Evolutionary conservation across 2,113 vertebrate species (phyloP).

Genomic region (Zosterops borbonicus): DNA sequence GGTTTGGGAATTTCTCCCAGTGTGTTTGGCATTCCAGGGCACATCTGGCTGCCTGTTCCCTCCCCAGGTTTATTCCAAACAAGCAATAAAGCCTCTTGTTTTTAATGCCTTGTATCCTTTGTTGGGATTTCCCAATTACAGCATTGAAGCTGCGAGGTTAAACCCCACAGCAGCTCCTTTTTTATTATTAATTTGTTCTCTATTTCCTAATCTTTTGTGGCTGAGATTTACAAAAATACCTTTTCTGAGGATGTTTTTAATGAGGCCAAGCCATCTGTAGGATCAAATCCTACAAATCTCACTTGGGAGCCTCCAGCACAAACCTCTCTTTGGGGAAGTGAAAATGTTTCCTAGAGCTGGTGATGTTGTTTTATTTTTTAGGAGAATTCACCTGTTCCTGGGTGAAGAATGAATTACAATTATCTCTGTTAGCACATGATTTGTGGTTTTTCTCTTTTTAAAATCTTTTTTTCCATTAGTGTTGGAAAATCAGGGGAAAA

Average conservation of each 20-base stretch:
- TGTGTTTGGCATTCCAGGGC: background rate
- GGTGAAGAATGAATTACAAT: constrained; percentile 52
- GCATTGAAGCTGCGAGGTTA: constrained; percentile 40
- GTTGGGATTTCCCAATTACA: constrained; percentile 60
- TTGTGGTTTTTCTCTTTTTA: background rate
- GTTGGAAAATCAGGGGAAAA: background rate
- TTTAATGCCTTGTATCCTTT: constrained; percentile 31
- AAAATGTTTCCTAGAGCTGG: background rate
- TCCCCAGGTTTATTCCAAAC: background rate
- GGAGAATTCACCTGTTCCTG: constrained; percentile 38
- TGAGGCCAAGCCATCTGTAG: background rate
- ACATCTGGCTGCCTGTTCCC: constrained; percentile 43
- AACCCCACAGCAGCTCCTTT: background rate
- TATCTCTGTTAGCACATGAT: constrained; percentile 9
- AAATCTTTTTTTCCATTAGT: background rate
- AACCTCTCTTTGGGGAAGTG: background rate
- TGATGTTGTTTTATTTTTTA: background rate
- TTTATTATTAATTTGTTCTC: constrained; percentile 7
- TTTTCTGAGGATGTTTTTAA: constrained; percentile 11
- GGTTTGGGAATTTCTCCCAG: background rate
- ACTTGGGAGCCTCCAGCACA: background rate
- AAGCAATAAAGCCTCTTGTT: constrained; percentile 37
- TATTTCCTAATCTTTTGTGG: constrained; percentile 1
- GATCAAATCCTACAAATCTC: constrained; percentile 19
- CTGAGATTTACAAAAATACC: constrained; percentile 35